These are phyloP conservation scores for Atlantisia rogersi DNA, from an alignment of 2,113 vertebrate species.

Conservation along the genomic window DNA sequence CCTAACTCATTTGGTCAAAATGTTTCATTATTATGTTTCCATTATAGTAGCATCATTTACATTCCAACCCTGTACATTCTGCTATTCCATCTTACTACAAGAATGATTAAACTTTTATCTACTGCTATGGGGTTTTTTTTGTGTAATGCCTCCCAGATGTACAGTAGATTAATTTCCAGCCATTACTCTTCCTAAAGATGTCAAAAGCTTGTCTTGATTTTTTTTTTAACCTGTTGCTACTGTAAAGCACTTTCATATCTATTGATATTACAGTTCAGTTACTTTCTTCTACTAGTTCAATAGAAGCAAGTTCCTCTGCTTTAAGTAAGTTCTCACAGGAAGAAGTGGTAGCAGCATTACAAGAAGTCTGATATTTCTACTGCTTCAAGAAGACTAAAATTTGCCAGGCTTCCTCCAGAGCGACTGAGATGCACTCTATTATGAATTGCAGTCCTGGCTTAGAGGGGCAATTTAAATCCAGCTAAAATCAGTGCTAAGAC, in stretches of 20 bases:
- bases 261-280: not conserved
- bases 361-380: not conserved
- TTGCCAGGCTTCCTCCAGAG: not conserved
- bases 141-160: not conserved
- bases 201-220: not conserved
- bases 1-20: not conserved
- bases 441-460: not conserved
- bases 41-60: not conserved
- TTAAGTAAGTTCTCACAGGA: not conserved
- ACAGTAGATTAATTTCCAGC: not conserved
- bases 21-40: not conserved
- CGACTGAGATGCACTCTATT: not conserved
- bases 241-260: not conserved
- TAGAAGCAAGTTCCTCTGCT: not conserved
- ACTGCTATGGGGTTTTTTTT: not conserved
- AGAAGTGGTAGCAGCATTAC: not conserved
- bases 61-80: not conserved
- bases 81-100: not conserved
- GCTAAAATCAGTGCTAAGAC: not conserved
- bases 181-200: not conserved
- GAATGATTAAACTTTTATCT: not conserved
- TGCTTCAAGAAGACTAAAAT: not conserved
- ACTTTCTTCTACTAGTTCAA: not conserved
- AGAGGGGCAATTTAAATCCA: not conserved
- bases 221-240: not conserved